Evolutionary conservation across 1,140 invertebrate species (phyloP), one percentile per base, ranked within the genome.

Genomic region (Andricus grossulariae): DNA sequence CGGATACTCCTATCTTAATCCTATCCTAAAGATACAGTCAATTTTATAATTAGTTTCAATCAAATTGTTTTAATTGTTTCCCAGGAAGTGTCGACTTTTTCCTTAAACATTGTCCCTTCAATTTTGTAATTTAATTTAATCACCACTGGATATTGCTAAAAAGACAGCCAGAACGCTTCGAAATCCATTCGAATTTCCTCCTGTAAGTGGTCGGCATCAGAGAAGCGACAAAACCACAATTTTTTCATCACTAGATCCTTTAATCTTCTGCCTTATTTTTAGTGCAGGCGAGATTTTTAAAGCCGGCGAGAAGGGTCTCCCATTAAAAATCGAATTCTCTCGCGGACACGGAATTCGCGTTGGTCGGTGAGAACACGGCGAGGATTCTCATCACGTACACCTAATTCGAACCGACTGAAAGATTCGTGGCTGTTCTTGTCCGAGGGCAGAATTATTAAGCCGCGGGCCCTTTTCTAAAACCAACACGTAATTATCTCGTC

Each of bases 401-500:
- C 75, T 73, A 73, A 77, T 77, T 77, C 79, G 71, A 45, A 52
- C 39, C 49, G 21, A 74, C 73, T 71, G 73, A 50, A 79, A 71
- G 57, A 74, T 80, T 80, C 57, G 74, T 74, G 73, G 79, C 72
- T 57, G 78, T 82, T 86, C 85, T 82, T 82, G 78, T 55, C 71
- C 75, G 75, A 86, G 85, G 83, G 85, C 88, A 84, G 86, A 89
- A 90, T 90, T 66, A 66, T 66, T 88, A 89, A 90, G 83, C 88
- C 87, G 78, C 83, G 60, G 84, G 85, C 84, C 83, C 83, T 88
- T 91, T 91, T 91, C 90, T 91, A 91, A 91, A 91, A 91, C 90
- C 89, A 91, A 91, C 89, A 91, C 88, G 88, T 90, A 91, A 91
- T 91, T 91, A 91, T 90, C 89, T 84, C 87, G 81, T 86, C 86